These are phyloP conservation scores for Eufriesea mexicana DNA, from an alignment of 1,140 invertebrate species.

Conservation along the genomic window DNA sequence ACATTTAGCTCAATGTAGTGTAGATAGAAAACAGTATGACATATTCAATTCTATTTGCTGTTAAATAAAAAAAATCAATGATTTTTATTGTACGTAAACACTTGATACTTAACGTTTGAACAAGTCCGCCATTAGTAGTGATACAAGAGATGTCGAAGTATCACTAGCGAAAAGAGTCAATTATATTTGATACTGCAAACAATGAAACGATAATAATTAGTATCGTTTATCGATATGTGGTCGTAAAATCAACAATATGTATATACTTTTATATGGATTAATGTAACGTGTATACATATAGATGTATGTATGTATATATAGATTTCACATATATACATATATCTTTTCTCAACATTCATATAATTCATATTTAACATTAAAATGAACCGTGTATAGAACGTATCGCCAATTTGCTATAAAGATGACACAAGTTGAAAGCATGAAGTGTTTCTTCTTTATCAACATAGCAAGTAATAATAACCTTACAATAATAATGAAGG, in stretches of 20 bases:
- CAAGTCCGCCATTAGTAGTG: not conserved
- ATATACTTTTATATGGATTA: not conserved
- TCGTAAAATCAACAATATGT: not conserved
- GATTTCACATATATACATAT: conserved; percentile 16
- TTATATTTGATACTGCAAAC: not conserved
- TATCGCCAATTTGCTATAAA: conserved; percentile 17
- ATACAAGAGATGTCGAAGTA: not conserved
- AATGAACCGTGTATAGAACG: conserved; percentile 21
- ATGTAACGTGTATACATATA: not conserved
- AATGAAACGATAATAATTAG: not conserved
- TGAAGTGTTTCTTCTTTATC: too few relatives aligned
- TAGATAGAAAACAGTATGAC: too few relatives aligned
- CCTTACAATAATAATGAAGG: not conserved
- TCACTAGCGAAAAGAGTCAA: not conserved
- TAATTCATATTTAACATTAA: conserved; percentile 32
- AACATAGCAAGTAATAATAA: not conserved
- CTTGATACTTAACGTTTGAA: not conserved
- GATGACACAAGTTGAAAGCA: not conserved
- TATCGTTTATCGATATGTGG: conserved; percentile 1
- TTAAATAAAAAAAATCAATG: not conserved
- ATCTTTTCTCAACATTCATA: not conserved
- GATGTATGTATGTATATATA: not conserved
- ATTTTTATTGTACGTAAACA: not conserved
- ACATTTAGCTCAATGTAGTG: not conserved
- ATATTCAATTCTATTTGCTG: too few relatives aligned